A percentile compares a stretch with the other conserved stretches of the same genome.
These are phyloP conservation scores for Hyperoodon ampullatus DNA, from an alignment of 2,113 vertebrate species.

Conservation along the genomic window DNA sequence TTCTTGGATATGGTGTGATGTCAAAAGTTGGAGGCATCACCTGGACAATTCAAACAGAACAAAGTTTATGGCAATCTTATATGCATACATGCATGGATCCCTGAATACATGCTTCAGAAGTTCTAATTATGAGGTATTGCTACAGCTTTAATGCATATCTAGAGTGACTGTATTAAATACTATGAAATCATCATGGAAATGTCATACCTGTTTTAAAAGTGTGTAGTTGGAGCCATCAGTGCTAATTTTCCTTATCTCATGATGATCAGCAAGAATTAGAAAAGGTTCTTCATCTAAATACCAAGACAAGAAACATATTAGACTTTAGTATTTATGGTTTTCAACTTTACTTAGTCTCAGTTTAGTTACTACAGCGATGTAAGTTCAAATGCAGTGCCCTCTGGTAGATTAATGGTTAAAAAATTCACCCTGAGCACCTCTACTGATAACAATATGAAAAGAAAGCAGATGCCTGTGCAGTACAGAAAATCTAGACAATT, in stretches of 20 bases:
- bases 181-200: neutral
- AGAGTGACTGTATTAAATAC: neutral
- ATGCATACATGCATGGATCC: neutral
- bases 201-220: conserved; percentile 95
- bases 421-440: neutral
- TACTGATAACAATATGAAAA: neutral
- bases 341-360: neutral
- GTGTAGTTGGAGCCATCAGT: conserved; percentile 98
- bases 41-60: neutral
- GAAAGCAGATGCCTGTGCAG: accelerated
- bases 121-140: neutral
- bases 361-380: neutral
- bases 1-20: neutral
- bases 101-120: neutral
- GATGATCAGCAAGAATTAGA: conserved; percentile 98
- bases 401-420: neutral
- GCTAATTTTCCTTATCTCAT: conserved; percentile 98
- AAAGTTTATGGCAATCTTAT: neutral
- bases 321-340: neutral
- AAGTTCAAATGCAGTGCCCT: neutral
- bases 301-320: conserved; percentile 80
- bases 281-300: conserved; percentile 96
- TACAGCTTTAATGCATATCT: neutral
- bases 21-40: neutral
- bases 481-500: neutral